Conservation (phyloP, 2,113 vertebrate species). For the Daubentonia madagascariensis region DNA sequence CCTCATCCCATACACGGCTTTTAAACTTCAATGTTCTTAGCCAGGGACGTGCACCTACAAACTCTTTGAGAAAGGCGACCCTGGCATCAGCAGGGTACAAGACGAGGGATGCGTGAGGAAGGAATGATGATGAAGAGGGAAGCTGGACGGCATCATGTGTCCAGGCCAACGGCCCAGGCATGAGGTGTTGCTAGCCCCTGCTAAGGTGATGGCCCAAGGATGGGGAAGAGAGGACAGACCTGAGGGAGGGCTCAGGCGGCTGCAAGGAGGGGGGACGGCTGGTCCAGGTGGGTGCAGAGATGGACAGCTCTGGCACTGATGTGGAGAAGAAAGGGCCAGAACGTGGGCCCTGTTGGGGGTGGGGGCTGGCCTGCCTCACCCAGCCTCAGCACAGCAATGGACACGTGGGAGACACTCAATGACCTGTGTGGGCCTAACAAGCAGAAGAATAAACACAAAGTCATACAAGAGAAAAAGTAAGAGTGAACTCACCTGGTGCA, state of each 20-base stretch:
- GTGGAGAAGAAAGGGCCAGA: not conserved
- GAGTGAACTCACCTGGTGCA: accelerated
- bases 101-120: not conserved
- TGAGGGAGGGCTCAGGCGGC: not conserved
- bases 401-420: accelerated
- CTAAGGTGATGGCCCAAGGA: not conserved
- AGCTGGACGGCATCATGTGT: too few species aligned
- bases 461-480: not conserved
- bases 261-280: not conserved
- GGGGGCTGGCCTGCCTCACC: not conserved
- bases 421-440: accelerated
- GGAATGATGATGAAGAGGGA: not conserved
- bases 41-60: not conserved
- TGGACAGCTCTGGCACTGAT: not conserved
- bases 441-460: not conserved
- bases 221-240: not conserved
- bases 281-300: too few species aligned
- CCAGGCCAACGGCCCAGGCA: not conserved
- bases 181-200: not conserved
- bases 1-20: not conserved
- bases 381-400: accelerated
- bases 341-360: not conserved
- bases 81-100: too few species aligned
- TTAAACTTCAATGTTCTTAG: not conserved
- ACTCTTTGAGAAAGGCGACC: not conserved